These are phyloP conservation scores for Epizoanthus illoricatus DNA, from an alignment of 92 coral and sea anemone genomes.

Conservation along the genomic window DNA sequence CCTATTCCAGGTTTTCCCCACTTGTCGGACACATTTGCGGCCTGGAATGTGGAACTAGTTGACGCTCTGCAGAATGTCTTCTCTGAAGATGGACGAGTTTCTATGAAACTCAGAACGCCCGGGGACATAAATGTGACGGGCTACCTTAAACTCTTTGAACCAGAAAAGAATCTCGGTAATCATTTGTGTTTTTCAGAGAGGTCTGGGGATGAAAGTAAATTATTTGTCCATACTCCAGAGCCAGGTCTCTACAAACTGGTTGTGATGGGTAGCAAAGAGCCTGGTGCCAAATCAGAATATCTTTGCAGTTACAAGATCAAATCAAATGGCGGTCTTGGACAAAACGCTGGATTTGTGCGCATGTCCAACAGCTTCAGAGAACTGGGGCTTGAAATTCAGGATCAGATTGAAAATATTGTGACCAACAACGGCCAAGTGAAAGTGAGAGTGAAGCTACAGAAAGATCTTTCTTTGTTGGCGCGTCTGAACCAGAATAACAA, in stretches of 20 bases:
- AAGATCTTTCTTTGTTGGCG: constrained; percentile 57
- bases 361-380: constrained; percentile 56
- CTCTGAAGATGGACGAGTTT: constrained; percentile 63
- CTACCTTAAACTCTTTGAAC: constrained; percentile 48
- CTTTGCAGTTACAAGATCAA: constrained; percentile 69
- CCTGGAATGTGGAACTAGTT: constrained; percentile 52
- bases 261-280: constrained; percentile 57
- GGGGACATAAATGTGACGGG: constrained; percentile 53
- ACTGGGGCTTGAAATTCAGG: constrained; percentile 62
- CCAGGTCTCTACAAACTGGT: constrained; percentile 68
- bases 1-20: constrained; percentile 73
- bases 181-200: constrained; percentile 67
- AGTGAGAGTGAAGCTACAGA: constrained; percentile 53
- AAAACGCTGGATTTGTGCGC: constrained; percentile 77
- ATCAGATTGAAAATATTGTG: constrained; percentile 63
- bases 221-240: constrained; percentile 65
- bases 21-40: constrained; percentile 50
- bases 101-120: constrained; percentile 60
- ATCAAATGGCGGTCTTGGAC: constrained; percentile 65
- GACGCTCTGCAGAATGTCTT: constrained; percentile 68
- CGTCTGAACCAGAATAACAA: constrained; percentile 61
- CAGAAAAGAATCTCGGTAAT: constrained; percentile 56
- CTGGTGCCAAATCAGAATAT: constrained; percentile 54
- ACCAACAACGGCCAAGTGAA: constrained; percentile 60
- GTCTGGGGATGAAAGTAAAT: constrained; percentile 36